A percentile compares a stretch with the other conserved stretches of the same genome.
These are phyloP conservation scores for Ryuthela nishihirai DNA, from an alignment of 2,888 invertebrate genomes.

Conservation along the genomic window DNA sequence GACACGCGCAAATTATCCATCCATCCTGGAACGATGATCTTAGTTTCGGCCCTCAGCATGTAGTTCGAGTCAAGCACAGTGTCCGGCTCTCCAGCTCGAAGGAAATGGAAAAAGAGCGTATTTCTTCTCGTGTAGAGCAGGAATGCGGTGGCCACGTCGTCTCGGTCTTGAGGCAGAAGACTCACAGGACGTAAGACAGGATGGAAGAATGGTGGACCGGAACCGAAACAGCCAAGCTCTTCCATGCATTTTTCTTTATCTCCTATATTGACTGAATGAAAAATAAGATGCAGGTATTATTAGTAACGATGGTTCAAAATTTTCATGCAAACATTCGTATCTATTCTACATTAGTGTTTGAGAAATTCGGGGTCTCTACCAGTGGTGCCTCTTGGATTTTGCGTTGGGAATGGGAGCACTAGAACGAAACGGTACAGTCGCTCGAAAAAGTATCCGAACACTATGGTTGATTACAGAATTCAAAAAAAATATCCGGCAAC, in stretches of 20 bases:
- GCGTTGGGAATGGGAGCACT: no score
- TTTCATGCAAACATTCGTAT: no score
- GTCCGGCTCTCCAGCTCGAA: conserved; percentile 8
- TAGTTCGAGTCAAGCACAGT: conserved; percentile 15
- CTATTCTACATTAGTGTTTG: no score
- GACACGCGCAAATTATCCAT: conserved; percentile 22
- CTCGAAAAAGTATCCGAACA: no score
- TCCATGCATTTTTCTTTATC: conserved; percentile 24
- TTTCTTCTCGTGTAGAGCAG: conserved; percentile 23
- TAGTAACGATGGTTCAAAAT: neutral
- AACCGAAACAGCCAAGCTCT: conserved; percentile 37
- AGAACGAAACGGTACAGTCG: no score
- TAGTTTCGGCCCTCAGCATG: conserved; percentile 18
- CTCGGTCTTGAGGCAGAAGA: conserved; percentile 26
- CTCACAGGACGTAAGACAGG: conserved; percentile 36
- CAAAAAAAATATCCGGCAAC: no score
- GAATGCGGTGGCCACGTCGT: conserved; percentile 19
- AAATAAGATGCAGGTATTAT: neutral
- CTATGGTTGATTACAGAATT: no score
- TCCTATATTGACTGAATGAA: conserved; percentile 16
- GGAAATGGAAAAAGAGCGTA: conserved; percentile 9
- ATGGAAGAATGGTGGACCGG: conserved; percentile 33
- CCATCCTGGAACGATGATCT: conserved; percentile 37
- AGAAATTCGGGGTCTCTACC: no score
- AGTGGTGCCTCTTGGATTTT: no score